Percentiles rank a stretch among this genome's conserved stretches.
phyloP scores from a whole-genome alignment of 2,113 vertebrate species.

The Corynorhinus townsendii region DNA sequence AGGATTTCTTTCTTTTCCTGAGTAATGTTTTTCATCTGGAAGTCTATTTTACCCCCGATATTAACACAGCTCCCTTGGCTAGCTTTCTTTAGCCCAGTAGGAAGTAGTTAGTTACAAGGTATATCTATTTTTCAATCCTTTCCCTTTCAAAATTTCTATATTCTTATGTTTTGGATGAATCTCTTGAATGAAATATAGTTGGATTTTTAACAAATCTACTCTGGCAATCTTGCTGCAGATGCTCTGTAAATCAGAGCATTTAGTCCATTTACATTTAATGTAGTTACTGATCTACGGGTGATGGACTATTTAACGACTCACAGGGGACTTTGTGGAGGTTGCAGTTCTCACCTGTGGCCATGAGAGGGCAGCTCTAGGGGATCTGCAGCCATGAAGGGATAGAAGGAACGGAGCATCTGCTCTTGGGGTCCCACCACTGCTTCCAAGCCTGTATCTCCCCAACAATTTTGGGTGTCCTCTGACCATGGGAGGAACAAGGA shows the following conservation, averaged over 20 bases:
- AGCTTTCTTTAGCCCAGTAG: background rate
- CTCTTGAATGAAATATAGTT: background rate
- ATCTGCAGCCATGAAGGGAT: background rate
- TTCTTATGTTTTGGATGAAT: background rate
- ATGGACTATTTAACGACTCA: background rate
- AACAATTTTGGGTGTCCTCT: background rate
- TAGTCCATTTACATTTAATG: conserved; percentile 27
- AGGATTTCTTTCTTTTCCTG: background rate
- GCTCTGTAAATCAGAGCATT: background rate
- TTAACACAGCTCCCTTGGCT: background rate
- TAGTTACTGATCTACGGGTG: background rate
- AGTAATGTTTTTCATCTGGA: background rate
- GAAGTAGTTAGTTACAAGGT: background rate
- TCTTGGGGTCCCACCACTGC: background rate
- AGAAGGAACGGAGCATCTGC: background rate
- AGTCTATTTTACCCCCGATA: background rate
- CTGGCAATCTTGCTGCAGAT: background rate
- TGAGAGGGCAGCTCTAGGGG: background rate
- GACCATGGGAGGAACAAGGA: background rate
- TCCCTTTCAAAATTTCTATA: background rate
- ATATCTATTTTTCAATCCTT: background rate
- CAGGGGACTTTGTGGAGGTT: background rate
- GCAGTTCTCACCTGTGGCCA: background rate
- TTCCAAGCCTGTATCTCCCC: background rate
- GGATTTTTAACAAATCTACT: background rate